Percentiles rank a stretch among this genome's conserved stretches.
Evolutionary conservation across 2,888 invertebrate genomes (phyloP).

Genomic region (Helicoverpa assulta): DNA sequence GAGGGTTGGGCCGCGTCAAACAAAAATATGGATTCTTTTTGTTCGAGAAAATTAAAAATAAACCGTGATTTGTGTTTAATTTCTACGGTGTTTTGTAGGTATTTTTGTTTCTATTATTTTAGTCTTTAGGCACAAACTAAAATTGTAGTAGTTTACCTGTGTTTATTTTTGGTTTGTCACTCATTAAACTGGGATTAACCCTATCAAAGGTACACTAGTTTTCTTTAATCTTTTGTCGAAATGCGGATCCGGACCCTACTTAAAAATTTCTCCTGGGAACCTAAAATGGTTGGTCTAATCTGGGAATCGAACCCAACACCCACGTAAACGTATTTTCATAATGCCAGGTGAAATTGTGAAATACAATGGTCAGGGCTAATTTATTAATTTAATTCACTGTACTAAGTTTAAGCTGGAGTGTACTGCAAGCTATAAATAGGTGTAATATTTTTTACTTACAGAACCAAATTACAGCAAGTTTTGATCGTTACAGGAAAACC

Average conservation of each 20-base stretch:
- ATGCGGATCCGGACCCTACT: too few relatives aligned
- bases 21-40: slow-evolving; percentile 55
- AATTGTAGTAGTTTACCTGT: neutral
- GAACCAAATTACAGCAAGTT: too few relatives aligned
- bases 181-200: too few relatives aligned
- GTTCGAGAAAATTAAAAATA: slow-evolving; percentile 51
- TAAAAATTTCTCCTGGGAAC: too few relatives aligned
- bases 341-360: slow-evolving; percentile 23
- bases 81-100: slow-evolving; percentile 2
- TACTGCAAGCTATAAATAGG: slow-evolving; percentile 9
- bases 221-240: too few relatives aligned
- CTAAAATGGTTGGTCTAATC: too few relatives aligned
- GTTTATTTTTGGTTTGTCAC: too few relatives aligned
- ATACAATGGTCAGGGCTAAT: slow-evolving; percentile 50
- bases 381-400: slow-evolving; percentile 61
- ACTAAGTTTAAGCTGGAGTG: slow-evolving; percentile 28
- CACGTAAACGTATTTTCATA: slow-evolving; percentile 30
- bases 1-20: slow-evolving; percentile 57
- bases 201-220: too few relatives aligned
- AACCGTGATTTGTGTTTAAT: slow-evolving; percentile 54
- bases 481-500: too few relatives aligned
- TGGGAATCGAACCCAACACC: too few relatives aligned
- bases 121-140: neutral
- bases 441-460: too few relatives aligned
- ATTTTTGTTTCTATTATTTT: neutral